Base-by-base conservation (phyloP, 1,140 invertebrate genomes). In the Rhyacophila brunnea region DNA sequence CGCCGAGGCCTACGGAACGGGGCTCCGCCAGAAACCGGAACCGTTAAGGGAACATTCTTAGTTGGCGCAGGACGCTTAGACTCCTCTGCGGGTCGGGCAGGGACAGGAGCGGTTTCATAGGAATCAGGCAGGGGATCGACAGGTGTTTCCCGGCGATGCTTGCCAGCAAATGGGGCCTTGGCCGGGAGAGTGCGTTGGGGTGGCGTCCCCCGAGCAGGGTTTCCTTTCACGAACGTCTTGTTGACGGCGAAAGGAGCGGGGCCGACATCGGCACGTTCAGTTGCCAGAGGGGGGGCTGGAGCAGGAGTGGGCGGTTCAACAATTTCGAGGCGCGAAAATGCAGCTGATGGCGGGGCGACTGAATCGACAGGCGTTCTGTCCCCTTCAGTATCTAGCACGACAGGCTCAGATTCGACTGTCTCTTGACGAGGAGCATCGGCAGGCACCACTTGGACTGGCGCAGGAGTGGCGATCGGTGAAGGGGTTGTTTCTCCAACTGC, bases 101-200 rank as follows among this genome's bases (percentile, higher is more conserved):
- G 6, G 13, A 57, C 48, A 73, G 6, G 74, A 73, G 11, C 70
- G 66, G 62, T 73, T 74, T 64, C 62, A 44, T 52, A 57, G 15
- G 3, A 9, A 5, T 28, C 23, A 28, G 23, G 23, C 23, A 28
- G 23, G 23, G 32, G 7, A 20, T 64, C 60, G n/a, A 67, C 20
- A 0, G 68, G 62, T 10, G 70, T 70, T 6, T 79, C 77, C 40
- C 73, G 69, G 60, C 76, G 78, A 44, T 77, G 75, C 62, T 75
- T 68, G 53, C 74, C 77, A 0, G 73, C 71, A 45, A 78, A 78
- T n/a, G 77, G 76, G 2, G 76, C 69, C 65, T 79, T 79, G 0
- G 75, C 70, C 1, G 74, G 74, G 0, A 75, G 69, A 2, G 67
- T 74, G 7, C 72, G 68, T 51, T 75, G 74, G 50, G 74, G 75